A percentile compares a stretch with the other conserved stretches of the same genome.
phyloP scores from a whole-genome alignment of 2,113 vertebrate genomes.

The Haliaeetus leucogaster region DNA sequence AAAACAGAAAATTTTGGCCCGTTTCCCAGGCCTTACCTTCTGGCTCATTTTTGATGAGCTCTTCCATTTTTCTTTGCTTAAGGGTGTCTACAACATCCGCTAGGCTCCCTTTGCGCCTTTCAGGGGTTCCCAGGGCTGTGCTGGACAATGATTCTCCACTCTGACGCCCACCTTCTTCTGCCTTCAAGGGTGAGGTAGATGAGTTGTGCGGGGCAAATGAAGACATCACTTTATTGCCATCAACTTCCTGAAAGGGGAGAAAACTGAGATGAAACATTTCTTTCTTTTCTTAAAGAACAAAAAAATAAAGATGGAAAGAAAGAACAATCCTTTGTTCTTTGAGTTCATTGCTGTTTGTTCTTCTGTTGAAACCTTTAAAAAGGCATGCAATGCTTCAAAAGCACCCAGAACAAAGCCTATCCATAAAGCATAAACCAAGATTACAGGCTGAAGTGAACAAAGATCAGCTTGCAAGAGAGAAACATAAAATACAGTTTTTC shows the following conservation, averaged over 20 bases:
- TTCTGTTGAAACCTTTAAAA: conserved; percentile 41
- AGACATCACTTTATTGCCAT: conserved; percentile 91
- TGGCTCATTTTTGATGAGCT: conserved; percentile 97
- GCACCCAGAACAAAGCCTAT: conserved; percentile 57
- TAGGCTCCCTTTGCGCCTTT: conserved; percentile 96
- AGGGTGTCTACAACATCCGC: conserved; percentile 97
- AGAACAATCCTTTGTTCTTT: conserved; percentile 22
- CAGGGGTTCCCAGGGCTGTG: conserved; percentile 87
- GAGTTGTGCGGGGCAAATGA: conserved; percentile 94
- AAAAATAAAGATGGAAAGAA: background rate
- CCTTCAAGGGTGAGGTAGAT: conserved; percentile 98
- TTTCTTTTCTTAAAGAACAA: background rate
- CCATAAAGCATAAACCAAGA: conserved; percentile 50
- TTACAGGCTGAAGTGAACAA: conserved; percentile 47
- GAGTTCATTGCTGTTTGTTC: conserved; percentile 39
- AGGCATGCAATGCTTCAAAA: conserved; percentile 39
- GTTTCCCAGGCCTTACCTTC: conserved; percentile 85
- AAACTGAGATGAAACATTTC: conserved; percentile 16
- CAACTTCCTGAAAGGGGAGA: conserved; percentile 83
- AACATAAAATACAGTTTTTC: conserved; percentile 43
- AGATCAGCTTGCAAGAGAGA: conserved; percentile 34
- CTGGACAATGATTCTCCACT: conserved; percentile 85
- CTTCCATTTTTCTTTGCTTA: conserved; percentile 99
- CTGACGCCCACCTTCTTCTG: conserved; percentile 87
- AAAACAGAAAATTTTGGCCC: background rate